A percentile compares a stretch with the other conserved stretches of the same genome.
phyloP scores from a whole-genome alignment of 1,140 invertebrate species.

The Calosoma granatense region DNA sequence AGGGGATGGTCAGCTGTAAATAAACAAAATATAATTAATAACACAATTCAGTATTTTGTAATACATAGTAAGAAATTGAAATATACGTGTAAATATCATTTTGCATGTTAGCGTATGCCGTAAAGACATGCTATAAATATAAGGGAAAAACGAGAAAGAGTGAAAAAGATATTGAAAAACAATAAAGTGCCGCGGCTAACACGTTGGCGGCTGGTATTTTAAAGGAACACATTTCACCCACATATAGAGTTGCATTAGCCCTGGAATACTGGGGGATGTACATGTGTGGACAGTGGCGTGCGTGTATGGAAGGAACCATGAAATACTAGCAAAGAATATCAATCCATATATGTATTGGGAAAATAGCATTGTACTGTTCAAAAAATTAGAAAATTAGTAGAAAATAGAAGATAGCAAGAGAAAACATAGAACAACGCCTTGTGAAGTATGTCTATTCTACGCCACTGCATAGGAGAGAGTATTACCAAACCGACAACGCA shows the following conservation, averaged over 20 bases:
- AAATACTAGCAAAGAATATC: no score
- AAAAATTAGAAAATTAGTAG: no score
- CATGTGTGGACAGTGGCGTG: not conserved
- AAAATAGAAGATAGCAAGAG: no score
- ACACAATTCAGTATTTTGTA: not conserved
- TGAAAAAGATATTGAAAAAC: not conserved
- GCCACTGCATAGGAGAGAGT: not conserved
- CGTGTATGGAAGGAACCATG: not conserved
- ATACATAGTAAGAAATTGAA: not conserved
- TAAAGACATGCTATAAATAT: not conserved
- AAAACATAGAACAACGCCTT: no score
- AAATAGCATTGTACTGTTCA: no score
- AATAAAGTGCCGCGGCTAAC: not conserved
- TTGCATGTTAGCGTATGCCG: not conserved
- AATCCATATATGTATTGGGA: no score
- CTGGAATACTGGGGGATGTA: not conserved
- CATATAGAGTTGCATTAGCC: not conserved
- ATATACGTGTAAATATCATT: not conserved
- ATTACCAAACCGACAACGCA: not conserved
- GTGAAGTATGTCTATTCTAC: not conserved
- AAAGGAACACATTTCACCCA: not conserved
- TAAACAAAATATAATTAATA: conserved; percentile 12
- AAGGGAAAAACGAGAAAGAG: not conserved
- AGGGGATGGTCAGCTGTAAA: conserved; percentile 30
- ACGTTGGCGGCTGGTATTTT: not conserved